These are phyloP conservation scores for Cassiopea xamachana DNA, from an alignment of 30 jellyfish, hydroid and myxozoan species.

Conservation along the genomic window DNA sequence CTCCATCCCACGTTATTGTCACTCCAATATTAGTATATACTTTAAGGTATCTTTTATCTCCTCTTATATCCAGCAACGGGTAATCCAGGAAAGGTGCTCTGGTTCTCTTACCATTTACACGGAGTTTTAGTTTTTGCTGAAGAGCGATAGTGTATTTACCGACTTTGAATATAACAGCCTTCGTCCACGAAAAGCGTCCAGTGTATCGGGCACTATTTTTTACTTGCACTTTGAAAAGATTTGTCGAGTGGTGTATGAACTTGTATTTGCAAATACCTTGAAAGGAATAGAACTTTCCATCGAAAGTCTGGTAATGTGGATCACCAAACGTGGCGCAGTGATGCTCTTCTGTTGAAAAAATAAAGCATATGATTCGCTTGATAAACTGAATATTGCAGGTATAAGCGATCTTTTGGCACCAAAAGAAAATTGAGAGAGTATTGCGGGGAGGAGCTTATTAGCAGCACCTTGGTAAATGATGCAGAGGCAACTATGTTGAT, in stretches of 20 bases:
- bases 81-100: conserved; percentile 71
- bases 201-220: conserved; percentile 77
- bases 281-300: conserved; percentile 82
- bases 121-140: conserved; percentile 82
- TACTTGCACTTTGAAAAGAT: conserved; percentile 55
- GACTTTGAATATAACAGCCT: conserved; percentile 68
- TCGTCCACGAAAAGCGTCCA: conserved; percentile 87
- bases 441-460: too few relatives aligned
- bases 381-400: neutral
- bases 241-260: conserved; percentile 59
- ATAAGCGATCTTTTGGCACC: too few relatives aligned
- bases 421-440: neutral
- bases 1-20: conserved; percentile 90
- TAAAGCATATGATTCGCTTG: neutral
- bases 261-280: conserved; percentile 90
- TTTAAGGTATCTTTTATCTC: conserved; percentile 66
- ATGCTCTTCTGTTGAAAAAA: conserved; percentile 48
- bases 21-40: conserved; percentile 80
- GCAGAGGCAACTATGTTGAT: too few relatives aligned
- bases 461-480: too few relatives aligned
- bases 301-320: conserved; percentile 95
- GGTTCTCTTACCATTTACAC: conserved; percentile 69
- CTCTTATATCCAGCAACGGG: conserved; percentile 81
- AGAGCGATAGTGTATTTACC: conserved; percentile 54
- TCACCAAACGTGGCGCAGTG: conserved; percentile 87